phyloP scores from a whole-genome alignment of 2,888 invertebrate genomes.

The Nyleta sp. region DNA sequence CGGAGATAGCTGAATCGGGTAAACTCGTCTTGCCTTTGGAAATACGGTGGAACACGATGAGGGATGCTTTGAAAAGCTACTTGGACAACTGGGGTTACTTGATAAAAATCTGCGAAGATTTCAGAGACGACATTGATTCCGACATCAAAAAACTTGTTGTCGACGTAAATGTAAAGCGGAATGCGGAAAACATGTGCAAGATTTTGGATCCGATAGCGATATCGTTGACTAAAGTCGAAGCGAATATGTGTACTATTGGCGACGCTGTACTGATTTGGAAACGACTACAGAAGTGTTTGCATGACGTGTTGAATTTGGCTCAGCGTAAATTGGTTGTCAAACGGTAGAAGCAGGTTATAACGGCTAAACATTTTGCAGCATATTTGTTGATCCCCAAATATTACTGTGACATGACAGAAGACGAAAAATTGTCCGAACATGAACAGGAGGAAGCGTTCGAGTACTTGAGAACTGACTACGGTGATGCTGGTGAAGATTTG shows the following conservation, averaged over 20 bases:
- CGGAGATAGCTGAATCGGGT: background rate
- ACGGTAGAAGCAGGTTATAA: background rate
- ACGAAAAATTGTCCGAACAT: background rate
- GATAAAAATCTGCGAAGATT: constrained; percentile 35
- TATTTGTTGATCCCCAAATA: constrained; percentile 20
- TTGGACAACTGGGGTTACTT: constrained; percentile 40
- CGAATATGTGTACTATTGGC: constrained; percentile 26
- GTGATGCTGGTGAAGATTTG: constrained; percentile 9
- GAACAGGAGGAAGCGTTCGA: background rate
- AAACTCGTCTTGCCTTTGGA: constrained; percentile 20
- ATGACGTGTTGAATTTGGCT: background rate
- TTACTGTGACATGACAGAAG: background rate
- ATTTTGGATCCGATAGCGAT: background rate
- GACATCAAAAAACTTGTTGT: constrained; percentile 33
- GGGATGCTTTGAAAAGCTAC: constrained; percentile 23
- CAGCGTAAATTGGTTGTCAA: background rate
- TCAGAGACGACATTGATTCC: constrained; percentile 31
- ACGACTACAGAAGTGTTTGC: constrained; percentile 11
- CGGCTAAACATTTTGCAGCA: background rate
- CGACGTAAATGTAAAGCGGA: constrained; percentile 37
- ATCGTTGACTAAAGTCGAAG: constrained; percentile 14
- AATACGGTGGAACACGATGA: constrained; percentile 37
- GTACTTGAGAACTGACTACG: constrained; percentile 8
- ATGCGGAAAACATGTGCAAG: constrained; percentile 20
- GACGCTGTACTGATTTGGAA: constrained; percentile 37